Evolutionary conservation across 2,888 invertebrate species (phyloP).

Genomic region (Apoda limacodes): DNA sequence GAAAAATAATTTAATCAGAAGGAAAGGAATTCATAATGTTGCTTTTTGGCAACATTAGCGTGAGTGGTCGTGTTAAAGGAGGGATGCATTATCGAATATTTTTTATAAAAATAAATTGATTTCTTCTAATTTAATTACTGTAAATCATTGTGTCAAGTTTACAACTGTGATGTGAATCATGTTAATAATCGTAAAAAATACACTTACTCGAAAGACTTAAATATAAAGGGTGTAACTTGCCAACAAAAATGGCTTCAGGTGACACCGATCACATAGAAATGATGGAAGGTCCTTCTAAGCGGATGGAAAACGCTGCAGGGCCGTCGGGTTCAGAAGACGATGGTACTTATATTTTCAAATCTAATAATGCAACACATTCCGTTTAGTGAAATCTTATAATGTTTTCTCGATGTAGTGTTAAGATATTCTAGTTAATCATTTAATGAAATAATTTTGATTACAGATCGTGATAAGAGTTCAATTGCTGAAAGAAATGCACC

Average conservation of each 20-base stretch:
- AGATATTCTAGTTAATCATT: conserved; percentile 31
- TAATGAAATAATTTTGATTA: conserved; percentile 40
- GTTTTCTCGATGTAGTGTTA: conserved; percentile 7
- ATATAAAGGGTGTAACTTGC: conserved; percentile 59
- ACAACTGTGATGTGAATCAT: conserved; percentile 60
- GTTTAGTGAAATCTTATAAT: not conserved
- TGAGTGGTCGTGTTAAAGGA: conserved; percentile 63
- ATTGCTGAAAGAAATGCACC: conserved; percentile 71
- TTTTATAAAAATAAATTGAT: conserved; percentile 65
- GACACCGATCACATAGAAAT: conserved; percentile 85
- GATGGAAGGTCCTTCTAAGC: conserved; percentile 75
- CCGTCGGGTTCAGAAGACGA: conserved; percentile 72
- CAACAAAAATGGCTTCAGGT: conserved; percentile 83
- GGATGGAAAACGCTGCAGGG: conserved; percentile 69
- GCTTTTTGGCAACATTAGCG: conserved; percentile 50
- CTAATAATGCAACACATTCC: too few species aligned
- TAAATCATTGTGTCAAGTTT: conserved; percentile 56
- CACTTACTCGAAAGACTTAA: conserved; percentile 42
- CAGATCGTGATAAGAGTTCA: conserved; percentile 72
- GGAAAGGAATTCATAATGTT: too few species aligned
- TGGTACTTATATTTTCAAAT: conserved; percentile 45
- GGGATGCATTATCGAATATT: conserved; percentile 55
- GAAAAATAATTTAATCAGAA: too few species aligned
- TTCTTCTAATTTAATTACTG: conserved; percentile 66
- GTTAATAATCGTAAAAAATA: conserved; percentile 50